Conservation (phyloP, 2,797 vertebrate genomes). For the Spinus pinus region DNA sequence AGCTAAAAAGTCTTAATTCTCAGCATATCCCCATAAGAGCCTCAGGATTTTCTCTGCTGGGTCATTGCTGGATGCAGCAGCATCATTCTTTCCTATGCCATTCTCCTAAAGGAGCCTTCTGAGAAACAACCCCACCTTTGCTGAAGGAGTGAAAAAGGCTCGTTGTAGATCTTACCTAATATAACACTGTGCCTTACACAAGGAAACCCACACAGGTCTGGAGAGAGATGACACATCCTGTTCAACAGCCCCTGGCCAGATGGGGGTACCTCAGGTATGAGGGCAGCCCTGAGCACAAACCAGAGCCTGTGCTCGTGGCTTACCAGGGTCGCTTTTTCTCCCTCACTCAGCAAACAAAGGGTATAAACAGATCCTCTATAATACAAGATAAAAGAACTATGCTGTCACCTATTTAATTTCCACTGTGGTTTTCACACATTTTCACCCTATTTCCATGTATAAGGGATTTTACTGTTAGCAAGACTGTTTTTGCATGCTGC, state of each 20-base stretch:
- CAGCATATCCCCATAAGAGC: neutral
- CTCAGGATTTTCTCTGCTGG: slow-evolving; percentile 6
- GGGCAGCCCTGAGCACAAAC: neutral
- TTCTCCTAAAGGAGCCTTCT: neutral
- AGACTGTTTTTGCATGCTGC: neutral
- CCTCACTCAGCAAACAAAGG: neutral
- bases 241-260: neutral
- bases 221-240: neutral
- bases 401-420: slow-evolving; percentile 16
- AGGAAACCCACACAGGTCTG: slow-evolving; percentile 2
- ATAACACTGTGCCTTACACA: neutral
- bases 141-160: slow-evolving; percentile 5
- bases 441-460: neutral
- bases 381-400: neutral
- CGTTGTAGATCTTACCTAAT: neutral
- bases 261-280: neutral
- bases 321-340: neutral
- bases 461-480: slow-evolving; percentile 22
- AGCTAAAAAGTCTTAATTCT: slow-evolving; percentile 1
- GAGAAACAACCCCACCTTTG: slow-evolving; percentile 34
- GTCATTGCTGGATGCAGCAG: neutral
- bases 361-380: neutral
- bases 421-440: slow-evolving; percentile 31
- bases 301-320: neutral
- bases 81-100: slow-evolving; percentile 16